A percentile compares a stretch with the other conserved stretches of the same genome.
Evolutionary conservation across 1,140 invertebrate species (phyloP).

Genomic region (Subanguina moxae): DNA sequence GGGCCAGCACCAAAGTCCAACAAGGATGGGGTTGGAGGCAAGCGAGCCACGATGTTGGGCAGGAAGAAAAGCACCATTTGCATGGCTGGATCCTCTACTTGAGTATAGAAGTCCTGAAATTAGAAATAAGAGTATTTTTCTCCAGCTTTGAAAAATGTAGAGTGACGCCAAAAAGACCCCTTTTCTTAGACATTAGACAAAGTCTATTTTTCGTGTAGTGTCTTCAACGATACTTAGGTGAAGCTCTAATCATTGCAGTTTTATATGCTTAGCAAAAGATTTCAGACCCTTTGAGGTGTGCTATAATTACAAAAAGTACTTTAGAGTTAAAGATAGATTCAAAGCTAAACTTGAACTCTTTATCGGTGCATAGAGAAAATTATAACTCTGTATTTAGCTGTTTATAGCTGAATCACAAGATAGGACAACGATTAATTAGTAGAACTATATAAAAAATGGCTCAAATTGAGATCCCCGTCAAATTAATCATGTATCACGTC

Average conservation of each 20-base stretch:
- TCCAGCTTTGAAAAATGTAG: not conserved
- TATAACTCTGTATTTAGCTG: not conserved
- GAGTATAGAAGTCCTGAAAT: conserved; percentile 52
- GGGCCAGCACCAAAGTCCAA: conserved; percentile 56
- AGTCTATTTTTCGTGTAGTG: not conserved
- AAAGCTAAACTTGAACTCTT: no score
- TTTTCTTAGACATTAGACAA: no score
- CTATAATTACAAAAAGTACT: no score
- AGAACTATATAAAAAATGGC: no score
- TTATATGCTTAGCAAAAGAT: not conserved
- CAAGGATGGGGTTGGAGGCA: conserved; percentile 35
- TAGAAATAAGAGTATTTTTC: not conserved
- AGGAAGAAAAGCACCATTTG: conserved; percentile 55
- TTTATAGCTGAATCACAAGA: no score
- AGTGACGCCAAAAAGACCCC: no score
- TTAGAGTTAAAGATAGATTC: no score
- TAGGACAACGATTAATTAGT: no score
- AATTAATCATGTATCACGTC: no score
- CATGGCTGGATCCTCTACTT: conserved; percentile 56
- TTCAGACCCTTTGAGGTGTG: no score
- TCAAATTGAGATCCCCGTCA: no score
- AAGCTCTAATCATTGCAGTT: not conserved
- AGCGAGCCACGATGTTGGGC: conserved; percentile 46
- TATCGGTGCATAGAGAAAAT: no score
- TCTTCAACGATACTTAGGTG: not conserved